Conservation (phyloP, 2,888 invertebrate genomes). For the Latrodectus elegans region DNA sequence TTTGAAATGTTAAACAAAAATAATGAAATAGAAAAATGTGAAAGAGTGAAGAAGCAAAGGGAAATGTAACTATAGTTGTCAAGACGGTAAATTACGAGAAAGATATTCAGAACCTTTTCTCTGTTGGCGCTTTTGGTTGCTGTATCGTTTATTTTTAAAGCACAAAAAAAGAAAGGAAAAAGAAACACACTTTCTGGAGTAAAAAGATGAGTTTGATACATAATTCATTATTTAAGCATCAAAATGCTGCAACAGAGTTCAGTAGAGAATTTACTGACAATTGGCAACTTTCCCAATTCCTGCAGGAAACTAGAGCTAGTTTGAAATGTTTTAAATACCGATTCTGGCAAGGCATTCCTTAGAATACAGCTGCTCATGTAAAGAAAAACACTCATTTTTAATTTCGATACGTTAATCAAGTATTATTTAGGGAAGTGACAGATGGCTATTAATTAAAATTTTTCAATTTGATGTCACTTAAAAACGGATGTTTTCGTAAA, state of each 20-base stretch:
- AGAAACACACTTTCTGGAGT: background rate
- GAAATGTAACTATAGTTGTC: conserved; percentile 25
- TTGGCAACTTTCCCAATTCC: conserved; percentile 55
- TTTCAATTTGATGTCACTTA: no score
- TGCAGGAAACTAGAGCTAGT: conserved; percentile 22
- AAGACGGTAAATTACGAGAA: conserved; percentile 55
- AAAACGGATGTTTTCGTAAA: no score
- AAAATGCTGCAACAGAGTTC: conserved; percentile 52
- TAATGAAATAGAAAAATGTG: no score
- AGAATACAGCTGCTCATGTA: conserved; percentile 5
- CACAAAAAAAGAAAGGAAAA: conserved; percentile 25
- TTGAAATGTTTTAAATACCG: conserved; percentile 25
- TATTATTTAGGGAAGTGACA: background rate
- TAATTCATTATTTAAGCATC: conserved; percentile 65
- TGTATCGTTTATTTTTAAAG: conserved; percentile 54
- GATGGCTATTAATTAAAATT: background rate
- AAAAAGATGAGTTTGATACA: conserved; percentile 53
- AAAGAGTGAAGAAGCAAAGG: background rate
- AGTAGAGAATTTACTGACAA: conserved; percentile 49
- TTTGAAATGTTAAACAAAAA: no score
- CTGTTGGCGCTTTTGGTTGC: conserved; percentile 21
- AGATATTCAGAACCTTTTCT: conserved; percentile 54
- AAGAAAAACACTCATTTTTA: background rate
- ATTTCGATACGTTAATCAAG: conserved; percentile 8
- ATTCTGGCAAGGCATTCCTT: conserved; percentile 24